phyloP scores from a whole-genome alignment of 1,140 invertebrate species.

The Hermetia illucens region DNA sequence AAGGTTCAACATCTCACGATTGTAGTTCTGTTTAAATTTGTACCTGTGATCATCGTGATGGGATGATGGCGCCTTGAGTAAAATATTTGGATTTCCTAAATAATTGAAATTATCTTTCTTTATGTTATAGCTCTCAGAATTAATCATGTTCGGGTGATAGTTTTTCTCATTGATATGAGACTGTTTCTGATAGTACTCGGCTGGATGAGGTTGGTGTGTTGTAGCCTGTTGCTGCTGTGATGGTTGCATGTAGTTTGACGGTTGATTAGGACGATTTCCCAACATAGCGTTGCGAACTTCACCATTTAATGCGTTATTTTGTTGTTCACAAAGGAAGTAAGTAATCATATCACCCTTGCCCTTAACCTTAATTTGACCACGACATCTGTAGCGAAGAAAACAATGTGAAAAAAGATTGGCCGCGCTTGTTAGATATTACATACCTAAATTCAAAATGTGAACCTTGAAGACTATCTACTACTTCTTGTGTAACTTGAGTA shows the following conservation, averaged over 20 bases:
- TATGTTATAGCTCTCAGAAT: conserved; percentile 21
- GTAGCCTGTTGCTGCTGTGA: conserved; percentile 6
- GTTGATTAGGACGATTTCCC: conserved; percentile 8
- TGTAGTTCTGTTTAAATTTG: conserved; percentile 3
- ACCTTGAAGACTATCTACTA: conserved; percentile 32
- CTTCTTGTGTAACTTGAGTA: conserved; percentile 76
- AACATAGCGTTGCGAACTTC: conserved; percentile 27
- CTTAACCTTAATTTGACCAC: conserved; percentile 82
- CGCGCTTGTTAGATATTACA: no score
- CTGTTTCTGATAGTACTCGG: conserved; percentile 26
- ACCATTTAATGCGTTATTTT: conserved; percentile 21
- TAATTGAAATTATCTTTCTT: conserved; percentile 20
- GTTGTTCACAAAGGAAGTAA: conserved; percentile 63
- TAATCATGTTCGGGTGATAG: conserved; percentile 15
- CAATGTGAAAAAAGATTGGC: no score
- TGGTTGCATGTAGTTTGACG: conserved; percentile 2
- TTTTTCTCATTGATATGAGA: conserved; percentile 24
- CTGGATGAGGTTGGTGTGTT: conserved; percentile 7
- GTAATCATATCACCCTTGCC: conserved; percentile 91
- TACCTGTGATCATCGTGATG: conserved; percentile 3
- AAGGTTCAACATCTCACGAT: conserved; percentile 1
- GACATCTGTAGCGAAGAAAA: conserved; percentile 46
- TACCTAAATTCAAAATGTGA: conserved; percentile 29
- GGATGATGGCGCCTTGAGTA: conserved; percentile 5
- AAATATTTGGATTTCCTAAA: background rate